A percentile compares a stretch with the other conserved stretches of the same genome.
phyloP scores from a whole-genome alignment of 92 coral and sea anemone genomes.

The Blastomussa wellsi region DNA sequence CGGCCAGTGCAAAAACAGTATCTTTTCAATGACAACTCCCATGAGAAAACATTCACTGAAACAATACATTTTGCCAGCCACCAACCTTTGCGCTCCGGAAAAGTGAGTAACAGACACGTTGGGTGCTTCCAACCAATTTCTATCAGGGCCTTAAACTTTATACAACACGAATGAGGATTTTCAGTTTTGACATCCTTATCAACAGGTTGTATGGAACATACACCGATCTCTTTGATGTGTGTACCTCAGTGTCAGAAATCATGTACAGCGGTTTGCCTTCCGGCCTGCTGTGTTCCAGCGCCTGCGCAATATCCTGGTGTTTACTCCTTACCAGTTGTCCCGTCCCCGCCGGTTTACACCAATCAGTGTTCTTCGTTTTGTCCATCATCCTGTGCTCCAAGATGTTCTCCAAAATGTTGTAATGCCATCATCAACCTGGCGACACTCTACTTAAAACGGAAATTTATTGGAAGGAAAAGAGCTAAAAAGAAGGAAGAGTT shows the following conservation, averaged over 20 bases:
- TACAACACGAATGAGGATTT: neutral
- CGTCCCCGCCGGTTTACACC: neutral
- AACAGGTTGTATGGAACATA: neutral
- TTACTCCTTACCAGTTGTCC: neutral
- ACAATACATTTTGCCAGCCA: too few relatives aligned
- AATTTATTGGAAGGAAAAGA: conserved; percentile 7
- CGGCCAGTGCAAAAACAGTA: too few relatives aligned
- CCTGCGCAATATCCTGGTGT: conserved; percentile 5
- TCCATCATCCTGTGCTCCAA: conserved; percentile 21
- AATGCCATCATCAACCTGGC: neutral
- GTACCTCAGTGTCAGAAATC: conserved; percentile 8
- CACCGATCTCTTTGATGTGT: neutral
- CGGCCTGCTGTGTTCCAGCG: conserved; percentile 8
- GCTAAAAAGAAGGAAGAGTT: neutral
- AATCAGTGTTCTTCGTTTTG: conserved; percentile 13
- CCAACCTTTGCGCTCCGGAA: too few relatives aligned
- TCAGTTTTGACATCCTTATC: neutral
- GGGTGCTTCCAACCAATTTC: neutral
- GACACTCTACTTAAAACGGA: neutral
- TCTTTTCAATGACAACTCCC: too few relatives aligned
- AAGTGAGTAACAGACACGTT: too few relatives aligned
- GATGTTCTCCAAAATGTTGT: conserved; percentile 23
- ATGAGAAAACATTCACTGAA: too few relatives aligned
- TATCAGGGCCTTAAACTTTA: neutral
- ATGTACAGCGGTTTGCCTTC: conserved; percentile 19